Conservation (phyloP, 1,140 invertebrate species). For the Ceratitis capitata region DNA sequence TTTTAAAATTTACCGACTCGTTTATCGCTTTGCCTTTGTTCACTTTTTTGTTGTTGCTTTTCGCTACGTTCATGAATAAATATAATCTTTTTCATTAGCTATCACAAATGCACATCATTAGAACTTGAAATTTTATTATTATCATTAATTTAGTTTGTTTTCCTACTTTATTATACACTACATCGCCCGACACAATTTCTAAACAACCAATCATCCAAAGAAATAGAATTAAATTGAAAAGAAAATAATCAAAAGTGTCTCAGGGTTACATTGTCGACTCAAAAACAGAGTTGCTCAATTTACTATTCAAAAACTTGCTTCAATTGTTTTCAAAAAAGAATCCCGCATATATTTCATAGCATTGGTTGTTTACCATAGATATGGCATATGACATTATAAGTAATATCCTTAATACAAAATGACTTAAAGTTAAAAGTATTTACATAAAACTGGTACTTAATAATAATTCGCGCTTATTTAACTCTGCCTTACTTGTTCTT, state of each 20-base stretch:
- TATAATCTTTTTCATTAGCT: neutral
- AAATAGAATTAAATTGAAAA: conserved; percentile 23
- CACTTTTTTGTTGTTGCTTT: neutral
- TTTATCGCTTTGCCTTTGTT: neutral
- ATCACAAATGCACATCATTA: conserved; percentile 25
- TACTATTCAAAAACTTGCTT: too few species aligned
- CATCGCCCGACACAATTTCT: conserved; percentile 1
- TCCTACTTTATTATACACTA: neutral
- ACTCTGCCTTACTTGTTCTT: too few species aligned
- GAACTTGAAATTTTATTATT: conserved; percentile 14
- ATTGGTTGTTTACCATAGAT: too few species aligned
- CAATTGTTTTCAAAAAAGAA: too few species aligned
- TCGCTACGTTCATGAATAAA: neutral
- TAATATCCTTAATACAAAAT: too few species aligned
- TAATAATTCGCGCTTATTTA: too few species aligned
- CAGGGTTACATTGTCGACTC: neutral
- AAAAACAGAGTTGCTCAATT: neutral
- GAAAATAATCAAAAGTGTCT: neutral
- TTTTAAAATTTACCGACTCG: too few species aligned
- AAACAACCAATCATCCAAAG: neutral
- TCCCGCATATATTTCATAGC: too few species aligned
- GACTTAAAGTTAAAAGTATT: too few species aligned
- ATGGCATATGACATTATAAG: too few species aligned
- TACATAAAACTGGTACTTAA: too few species aligned
- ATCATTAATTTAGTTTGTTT: neutral